Percentiles rank a stretch among this genome's conserved stretches.
Evolutionary conservation across 2,888 invertebrate genomes (phyloP).

Genomic region (Andrena trimmerana): DNA sequence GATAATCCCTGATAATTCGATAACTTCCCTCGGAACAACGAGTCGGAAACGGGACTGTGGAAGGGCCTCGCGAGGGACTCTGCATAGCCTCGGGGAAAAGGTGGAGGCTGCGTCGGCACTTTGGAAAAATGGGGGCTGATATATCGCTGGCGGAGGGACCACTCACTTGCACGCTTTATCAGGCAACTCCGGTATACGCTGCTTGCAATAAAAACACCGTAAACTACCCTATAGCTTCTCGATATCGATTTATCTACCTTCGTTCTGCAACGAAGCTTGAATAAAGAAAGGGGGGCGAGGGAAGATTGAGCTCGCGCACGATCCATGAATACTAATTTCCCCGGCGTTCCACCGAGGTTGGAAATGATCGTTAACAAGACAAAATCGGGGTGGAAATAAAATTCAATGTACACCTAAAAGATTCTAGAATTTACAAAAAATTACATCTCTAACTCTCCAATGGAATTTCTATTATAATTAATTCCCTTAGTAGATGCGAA

Average conservation of each 20-base stretch:
- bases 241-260: conserved; percentile 56
- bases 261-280: conserved; percentile 3
- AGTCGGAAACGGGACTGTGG: not conserved
- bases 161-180: conserved; percentile 34
- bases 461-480: no score
- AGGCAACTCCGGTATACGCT: conserved; percentile 42
- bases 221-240: conserved; percentile 53
- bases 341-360: not conserved
- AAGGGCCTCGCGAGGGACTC: not conserved
- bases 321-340: conserved; percentile 27
- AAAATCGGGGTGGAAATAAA: not conserved
- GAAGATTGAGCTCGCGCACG: conserved; percentile 13
- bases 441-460: no score
- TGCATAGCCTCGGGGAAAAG: not conserved
- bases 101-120: not conserved
- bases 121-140: conserved; percentile 17
- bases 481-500: no score
- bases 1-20: not conserved
- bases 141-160: not conserved
- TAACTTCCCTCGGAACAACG: not conserved
- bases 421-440: no score
- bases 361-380: not conserved
- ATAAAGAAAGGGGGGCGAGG: conserved; percentile 5
- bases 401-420: no score
- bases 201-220: conserved; percentile 60